Evolutionary conservation across 92 coral and sea anemone genomes (phyloP).

Genomic region (Pocillopora meandrina): DNA sequence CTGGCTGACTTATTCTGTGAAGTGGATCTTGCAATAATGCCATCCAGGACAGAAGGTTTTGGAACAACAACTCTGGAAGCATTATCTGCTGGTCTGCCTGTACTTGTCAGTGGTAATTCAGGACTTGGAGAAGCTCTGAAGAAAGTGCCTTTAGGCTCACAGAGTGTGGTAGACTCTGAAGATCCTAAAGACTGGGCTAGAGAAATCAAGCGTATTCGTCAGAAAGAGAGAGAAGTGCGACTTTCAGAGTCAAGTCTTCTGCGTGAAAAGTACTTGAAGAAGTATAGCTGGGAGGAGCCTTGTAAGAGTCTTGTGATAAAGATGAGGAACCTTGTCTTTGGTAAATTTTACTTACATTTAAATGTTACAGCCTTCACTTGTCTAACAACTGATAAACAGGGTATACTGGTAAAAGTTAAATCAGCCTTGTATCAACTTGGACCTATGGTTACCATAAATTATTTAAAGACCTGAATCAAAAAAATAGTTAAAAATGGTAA

Average conservation of each 20-base stretch:
- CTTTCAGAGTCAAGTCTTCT: not conserved
- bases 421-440: too few species aligned
- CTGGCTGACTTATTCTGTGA: not conserved
- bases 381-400: too few species aligned
- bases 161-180: not conserved
- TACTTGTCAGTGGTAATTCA: not conserved
- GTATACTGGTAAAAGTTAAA: too few species aligned
- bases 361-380: too few species aligned
- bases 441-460: too few species aligned
- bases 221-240: not conserved
- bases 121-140: constrained; percentile 1
- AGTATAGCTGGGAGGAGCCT: not conserved
- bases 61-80: not conserved
- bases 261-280: not conserved
- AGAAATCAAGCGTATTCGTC: not conserved
- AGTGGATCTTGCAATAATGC: constrained; percentile 4
- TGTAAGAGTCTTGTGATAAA: not conserved
- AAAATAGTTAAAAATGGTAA: too few species aligned
- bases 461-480: too few species aligned
- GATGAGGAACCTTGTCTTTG: not conserved
- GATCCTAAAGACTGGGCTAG: not conserved
- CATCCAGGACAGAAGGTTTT: constrained; percentile 5
- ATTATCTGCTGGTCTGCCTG: constrained; percentile 3
- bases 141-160: not conserved
- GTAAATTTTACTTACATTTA: not conserved